Evolutionary conservation across 2,888 invertebrate species (phyloP).

Genomic region (Amiota communis): DNA sequence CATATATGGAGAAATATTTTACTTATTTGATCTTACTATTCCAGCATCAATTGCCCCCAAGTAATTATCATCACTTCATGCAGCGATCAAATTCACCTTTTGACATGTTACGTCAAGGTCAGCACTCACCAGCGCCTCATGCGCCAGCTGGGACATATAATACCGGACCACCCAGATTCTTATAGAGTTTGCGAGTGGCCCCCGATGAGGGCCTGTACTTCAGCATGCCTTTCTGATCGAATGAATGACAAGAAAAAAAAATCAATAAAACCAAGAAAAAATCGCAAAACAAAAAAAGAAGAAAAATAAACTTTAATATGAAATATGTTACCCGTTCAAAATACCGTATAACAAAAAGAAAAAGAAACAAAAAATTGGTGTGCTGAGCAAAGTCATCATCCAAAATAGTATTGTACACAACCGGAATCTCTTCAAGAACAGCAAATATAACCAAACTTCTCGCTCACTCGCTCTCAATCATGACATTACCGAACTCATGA

Average conservation of each 20-base stretch:
- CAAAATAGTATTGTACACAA: too few species aligned
- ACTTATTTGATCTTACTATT: not conserved
- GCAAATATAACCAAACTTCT: not conserved
- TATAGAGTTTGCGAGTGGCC: constrained; percentile 73
- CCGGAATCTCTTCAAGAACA: not conserved
- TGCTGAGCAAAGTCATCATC: too few species aligned
- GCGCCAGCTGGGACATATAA: constrained; percentile 70
- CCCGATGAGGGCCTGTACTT: constrained; percentile 73
- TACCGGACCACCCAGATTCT: constrained; percentile 73
- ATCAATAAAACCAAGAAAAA: constrained; percentile 43
- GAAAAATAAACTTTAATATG: too few species aligned
- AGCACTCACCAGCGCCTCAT: constrained; percentile 67
- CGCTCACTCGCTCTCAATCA: not conserved
- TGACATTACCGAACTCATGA: not conserved
- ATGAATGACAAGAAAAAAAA: constrained; percentile 52
- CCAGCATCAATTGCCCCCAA: constrained; percentile 71
- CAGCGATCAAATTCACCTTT: constrained; percentile 73
- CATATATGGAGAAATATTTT: not conserved
- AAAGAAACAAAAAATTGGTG: not conserved
- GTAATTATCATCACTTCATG: constrained; percentile 72
- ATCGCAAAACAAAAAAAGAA: constrained; percentile 52
- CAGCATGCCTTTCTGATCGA: constrained; percentile 73
- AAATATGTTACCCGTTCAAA: too few species aligned
- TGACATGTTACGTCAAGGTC: constrained; percentile 70
- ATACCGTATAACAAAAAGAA: constrained; percentile 9